Evolutionary conservation across 2,888 invertebrate genomes (phyloP).

Genomic region (Tipula vernalis): DNA sequence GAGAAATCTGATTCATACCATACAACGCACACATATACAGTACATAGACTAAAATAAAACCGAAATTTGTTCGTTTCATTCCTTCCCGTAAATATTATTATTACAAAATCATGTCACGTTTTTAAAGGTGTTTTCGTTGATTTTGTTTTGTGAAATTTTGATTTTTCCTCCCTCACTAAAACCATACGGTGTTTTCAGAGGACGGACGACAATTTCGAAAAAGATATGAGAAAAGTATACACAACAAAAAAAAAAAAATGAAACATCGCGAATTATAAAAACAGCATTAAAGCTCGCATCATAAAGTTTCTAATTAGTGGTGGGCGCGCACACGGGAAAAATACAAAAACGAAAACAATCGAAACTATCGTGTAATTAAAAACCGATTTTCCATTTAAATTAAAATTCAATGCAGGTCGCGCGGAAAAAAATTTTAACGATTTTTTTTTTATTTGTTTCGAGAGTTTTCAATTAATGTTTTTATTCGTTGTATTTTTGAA

Average conservation of each 20-base stretch:
- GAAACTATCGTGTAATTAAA: not conserved
- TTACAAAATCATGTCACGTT: not conserved
- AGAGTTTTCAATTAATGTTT: not conserved
- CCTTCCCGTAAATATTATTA: not conserved
- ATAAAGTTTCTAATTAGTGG: not conserved
- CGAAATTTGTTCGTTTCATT: not conserved
- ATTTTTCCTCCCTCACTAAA: not conserved
- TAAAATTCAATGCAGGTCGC: not conserved
- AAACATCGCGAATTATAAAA: not conserved
- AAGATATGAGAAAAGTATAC: not conserved
- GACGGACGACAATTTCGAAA: not conserved
- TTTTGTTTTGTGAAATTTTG: not conserved
- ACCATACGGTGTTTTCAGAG: not conserved
- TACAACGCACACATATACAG: not conserved
- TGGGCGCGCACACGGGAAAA: not conserved
- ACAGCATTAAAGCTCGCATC: not conserved
- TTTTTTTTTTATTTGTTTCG: not conserved
- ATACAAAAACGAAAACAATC: not conserved
- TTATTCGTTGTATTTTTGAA: not conserved
- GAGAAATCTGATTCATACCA: not conserved
- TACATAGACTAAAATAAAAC: not conserved
- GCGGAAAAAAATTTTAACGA: not conserved
- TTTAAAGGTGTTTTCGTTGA: not conserved
- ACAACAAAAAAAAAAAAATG: not conserved
- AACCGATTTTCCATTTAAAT: not conserved